Evolutionary conservation across 1,140 invertebrate species (phyloP).

Genomic region (Meloidogyne hapla): DNA sequence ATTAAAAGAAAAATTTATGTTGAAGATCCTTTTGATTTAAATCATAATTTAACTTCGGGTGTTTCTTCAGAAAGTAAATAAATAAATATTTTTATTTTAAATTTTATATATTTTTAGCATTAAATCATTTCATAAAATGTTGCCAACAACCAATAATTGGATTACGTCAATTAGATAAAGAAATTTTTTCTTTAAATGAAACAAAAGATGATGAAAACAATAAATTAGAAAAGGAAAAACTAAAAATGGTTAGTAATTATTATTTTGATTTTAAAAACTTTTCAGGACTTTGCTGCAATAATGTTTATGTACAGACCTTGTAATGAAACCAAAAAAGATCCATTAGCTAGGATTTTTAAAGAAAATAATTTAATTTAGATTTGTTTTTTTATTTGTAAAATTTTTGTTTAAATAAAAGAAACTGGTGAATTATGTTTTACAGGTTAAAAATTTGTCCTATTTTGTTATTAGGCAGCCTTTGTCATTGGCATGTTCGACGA

Average conservation of each 20-base stretch:
- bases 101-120: not conserved
- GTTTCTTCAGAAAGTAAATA: constrained; percentile 23
- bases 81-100: not conserved
- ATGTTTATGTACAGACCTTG: too few species aligned
- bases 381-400: too few species aligned
- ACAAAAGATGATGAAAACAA: not conserved
- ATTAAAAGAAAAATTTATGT: constrained; percentile 8
- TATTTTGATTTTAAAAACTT: too few species aligned
- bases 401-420: too few species aligned
- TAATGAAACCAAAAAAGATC: too few species aligned
- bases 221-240: not conserved
- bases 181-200: not conserved
- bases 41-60: constrained; percentile 32
- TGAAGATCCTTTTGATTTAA: constrained; percentile 35
- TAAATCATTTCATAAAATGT: not conserved
- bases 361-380: too few species aligned
- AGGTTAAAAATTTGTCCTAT: too few species aligned
- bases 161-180: not conserved
- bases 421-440: too few species aligned
- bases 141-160: not conserved
- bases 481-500: too few species aligned
- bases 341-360: too few species aligned
- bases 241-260: not conserved
- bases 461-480: too few species aligned
- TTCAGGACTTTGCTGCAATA: too few species aligned